Percentiles rank a stretch among this genome's conserved stretches.
phyloP scores from a whole-genome alignment of 2,888 invertebrate genomes.

The Ceratothoa steindachneri region DNA sequence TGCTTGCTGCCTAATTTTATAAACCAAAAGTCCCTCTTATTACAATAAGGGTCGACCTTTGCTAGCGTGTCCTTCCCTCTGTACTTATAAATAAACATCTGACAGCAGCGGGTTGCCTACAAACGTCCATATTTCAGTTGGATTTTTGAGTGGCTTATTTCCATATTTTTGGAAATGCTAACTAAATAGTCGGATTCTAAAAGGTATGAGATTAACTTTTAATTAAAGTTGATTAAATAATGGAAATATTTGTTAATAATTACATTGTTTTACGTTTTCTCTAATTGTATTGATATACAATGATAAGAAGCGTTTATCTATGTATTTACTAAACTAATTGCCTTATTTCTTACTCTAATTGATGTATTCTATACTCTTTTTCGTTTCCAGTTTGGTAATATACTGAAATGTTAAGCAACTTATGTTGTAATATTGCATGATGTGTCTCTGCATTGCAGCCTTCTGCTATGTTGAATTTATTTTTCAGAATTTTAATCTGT shows the following conservation, averaged over 20 bases:
- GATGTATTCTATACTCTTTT: too few species aligned
- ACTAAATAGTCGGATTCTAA: not conserved
- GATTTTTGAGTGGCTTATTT: not conserved
- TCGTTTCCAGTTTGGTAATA: constrained; percentile 1
- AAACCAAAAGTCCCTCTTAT: not conserved
- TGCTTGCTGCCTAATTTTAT: too few species aligned
- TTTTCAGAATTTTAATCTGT: too few species aligned
- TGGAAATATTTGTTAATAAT: not conserved
- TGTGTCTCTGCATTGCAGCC: not conserved
- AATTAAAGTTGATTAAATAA: not conserved
- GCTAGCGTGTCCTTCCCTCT: not conserved
- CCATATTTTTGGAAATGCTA: not conserved
- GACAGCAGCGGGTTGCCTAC: constrained; percentile 10
- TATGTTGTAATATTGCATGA: not conserved
- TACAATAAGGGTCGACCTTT: not conserved
- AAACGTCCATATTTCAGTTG: constrained; percentile 7
- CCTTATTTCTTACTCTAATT: too few species aligned
- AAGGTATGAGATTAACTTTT: not conserved
- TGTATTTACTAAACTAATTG: too few species aligned
- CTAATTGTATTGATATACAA: not conserved
- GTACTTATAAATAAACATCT: not conserved
- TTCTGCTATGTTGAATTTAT: too few species aligned
- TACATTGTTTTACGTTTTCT: not conserved
- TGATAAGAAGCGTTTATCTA: constrained; percentile 21
- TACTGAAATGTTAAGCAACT: not conserved